phyloP scores from a whole-genome alignment of 2,797 vertebrate genomes.

The Gastrophryne carolinensis region DNA sequence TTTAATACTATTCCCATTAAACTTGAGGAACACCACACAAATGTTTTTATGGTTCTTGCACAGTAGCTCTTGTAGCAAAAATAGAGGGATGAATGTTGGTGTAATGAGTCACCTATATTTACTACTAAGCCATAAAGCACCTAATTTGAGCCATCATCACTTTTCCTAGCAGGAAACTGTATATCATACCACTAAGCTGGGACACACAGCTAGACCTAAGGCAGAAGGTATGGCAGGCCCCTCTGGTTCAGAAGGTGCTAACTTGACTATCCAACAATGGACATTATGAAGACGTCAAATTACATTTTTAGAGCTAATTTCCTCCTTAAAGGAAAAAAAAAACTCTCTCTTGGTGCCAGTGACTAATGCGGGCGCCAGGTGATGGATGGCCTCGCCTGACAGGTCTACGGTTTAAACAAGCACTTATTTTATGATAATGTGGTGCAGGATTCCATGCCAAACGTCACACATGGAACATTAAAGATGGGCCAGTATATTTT shows the following conservation, averaged over 20 bases:
- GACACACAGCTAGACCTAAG: neutral
- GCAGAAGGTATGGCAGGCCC: conserved; percentile 1
- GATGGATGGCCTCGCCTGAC: neutral
- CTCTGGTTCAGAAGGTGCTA: conserved; percentile 7
- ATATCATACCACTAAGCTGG: neutral
- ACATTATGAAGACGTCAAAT: neutral
- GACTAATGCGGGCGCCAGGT: conserved; percentile 25
- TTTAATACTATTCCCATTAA: no score
- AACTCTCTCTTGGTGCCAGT: neutral
- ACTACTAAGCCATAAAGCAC: neutral
- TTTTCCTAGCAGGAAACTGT: neutral
- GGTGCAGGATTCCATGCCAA: neutral
- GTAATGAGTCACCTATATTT: conserved; percentile 2
- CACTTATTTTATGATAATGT: neutral
- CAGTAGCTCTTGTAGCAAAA: no score
- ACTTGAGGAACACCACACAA: no score
- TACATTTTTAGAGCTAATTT: conserved; percentile 2
- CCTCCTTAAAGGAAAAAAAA: conserved; percentile 4
- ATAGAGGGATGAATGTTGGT: no score
- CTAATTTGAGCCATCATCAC: conserved; percentile 1
- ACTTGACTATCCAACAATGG: neutral
- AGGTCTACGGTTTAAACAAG: neutral
- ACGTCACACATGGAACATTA: neutral
- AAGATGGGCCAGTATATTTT: no score
- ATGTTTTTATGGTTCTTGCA: no score